Evolutionary conservation across 2,888 invertebrate species (phyloP), one percentile per base, ranked within the genome.

Genomic region (Chorisops tibialis): DNA sequence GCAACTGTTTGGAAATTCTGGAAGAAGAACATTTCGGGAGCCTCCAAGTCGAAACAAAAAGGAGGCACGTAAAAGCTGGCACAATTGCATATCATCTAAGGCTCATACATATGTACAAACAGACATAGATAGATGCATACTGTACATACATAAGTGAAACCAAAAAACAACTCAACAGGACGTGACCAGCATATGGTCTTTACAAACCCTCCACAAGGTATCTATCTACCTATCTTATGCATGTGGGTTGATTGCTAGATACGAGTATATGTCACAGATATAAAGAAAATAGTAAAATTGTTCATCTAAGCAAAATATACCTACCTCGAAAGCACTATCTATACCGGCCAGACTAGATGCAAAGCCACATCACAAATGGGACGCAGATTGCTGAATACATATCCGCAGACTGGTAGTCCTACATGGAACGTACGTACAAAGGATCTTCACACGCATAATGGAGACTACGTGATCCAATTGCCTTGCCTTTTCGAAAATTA

Each of bases 381-480:
- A 35, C 50, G 16, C 50, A 50, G 50, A 50, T 50, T 50, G 22
- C 48, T 18, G 35, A 7, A 35, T 11, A 24, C 35, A 50, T 16
- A 50, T 18, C 16, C 35, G 16, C 24, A 12, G 16, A 41, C 41
- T 14, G 1, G 35, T 35, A 35, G 18, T 7, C 35, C n/a, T 35
- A 4, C 35, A 50, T 7, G n/a, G 14, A 9, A 14, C n/a, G n/a
- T n/a, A n/a, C 24, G 12, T 14, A 24, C 14, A 35, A 50, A 35
- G 37, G 50, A 50, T 50, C 50, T 35, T 50, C 50, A 50, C 50
- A 50, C 50, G 50, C 50, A 35, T 50, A 50, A 50, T 50, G 50
- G 50, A 50, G 35, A 50, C 30, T 30, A 50, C 50, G 50, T 50
- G 50, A 50, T 35, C 50, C 50, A 50, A 50, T 50, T 50, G 35